These are phyloP conservation scores for Otus sunia DNA, from an alignment of 2,113 vertebrate genomes.

Conservation along the genomic window DNA sequence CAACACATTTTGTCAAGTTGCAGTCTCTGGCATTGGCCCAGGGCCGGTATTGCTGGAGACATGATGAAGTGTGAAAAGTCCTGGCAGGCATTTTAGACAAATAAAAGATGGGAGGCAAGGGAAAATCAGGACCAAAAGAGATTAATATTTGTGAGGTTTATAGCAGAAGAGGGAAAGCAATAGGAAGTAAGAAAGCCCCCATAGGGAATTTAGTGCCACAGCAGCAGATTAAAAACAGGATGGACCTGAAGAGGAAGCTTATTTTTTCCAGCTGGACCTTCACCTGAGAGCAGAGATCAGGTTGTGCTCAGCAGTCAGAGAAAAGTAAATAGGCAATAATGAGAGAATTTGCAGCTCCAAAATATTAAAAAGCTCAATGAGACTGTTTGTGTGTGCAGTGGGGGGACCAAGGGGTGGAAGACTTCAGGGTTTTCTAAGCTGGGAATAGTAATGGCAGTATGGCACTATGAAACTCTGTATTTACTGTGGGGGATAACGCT, in stretches of 20 bases:
- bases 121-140: slow-evolving; percentile 70
- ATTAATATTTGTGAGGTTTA: slow-evolving; percentile 77
- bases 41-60: slow-evolving; percentile 69
- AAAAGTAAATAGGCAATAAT: slow-evolving; percentile 54
- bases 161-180: slow-evolving; percentile 73
- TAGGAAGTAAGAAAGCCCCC: slow-evolving; percentile 73
- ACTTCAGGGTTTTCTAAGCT: background rate
- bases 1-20: slow-evolving; percentile 69
- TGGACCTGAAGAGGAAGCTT: slow-evolving; percentile 63
- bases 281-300: slow-evolving; percentile 43
- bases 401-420: background rate
- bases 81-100: slow-evolving; percentile 75
- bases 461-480: background rate
- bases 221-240: slow-evolving; percentile 77
- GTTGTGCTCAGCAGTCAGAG: slow-evolving; percentile 54
- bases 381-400: background rate
- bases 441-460: background rate
- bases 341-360: slow-evolving; percentile 31
- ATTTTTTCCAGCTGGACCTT: slow-evolving; percentile 76
- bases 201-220: slow-evolving; percentile 46
- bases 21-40: slow-evolving; percentile 69
- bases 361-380: background rate
- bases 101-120: slow-evolving; percentile 68
- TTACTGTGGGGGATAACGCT: background rate
- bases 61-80: slow-evolving; percentile 81